These are phyloP conservation scores for Eupithecia pulchellata DNA, from an alignment of 2,888 invertebrate genomes.

Conservation along the genomic window DNA sequence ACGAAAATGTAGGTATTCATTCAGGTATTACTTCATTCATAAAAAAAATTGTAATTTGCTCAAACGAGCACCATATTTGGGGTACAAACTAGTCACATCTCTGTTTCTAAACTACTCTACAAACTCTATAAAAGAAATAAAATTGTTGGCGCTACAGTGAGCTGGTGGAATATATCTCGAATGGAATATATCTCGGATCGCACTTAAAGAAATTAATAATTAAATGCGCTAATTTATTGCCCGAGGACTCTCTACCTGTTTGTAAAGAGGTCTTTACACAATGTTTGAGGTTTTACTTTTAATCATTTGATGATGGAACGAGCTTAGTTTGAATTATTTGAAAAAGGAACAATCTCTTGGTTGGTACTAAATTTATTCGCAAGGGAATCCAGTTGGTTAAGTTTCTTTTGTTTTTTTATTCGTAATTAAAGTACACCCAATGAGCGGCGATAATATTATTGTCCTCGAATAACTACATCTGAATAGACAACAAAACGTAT, in stretches of 20 bases:
- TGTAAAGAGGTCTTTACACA: slow-evolving; percentile 28
- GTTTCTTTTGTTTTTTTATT: too few relatives aligned
- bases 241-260: slow-evolving; percentile 47
- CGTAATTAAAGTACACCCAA: too few relatives aligned
- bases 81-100: slow-evolving; percentile 16
- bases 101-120: slow-evolving; percentile 58
- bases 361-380: too few relatives aligned
- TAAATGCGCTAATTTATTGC: slow-evolving; percentile 81
- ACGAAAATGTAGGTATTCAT: not conserved
- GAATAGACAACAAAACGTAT: not conserved
- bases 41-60: not conserved
- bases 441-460: too few relatives aligned
- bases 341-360: not conserved
- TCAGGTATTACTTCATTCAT: too few relatives aligned
- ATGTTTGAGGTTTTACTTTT: not conserved
- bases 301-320: not conserved
- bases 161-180: slow-evolving; percentile 61
- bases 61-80: not conserved
- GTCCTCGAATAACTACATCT: too few relatives aligned
- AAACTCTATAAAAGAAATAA: slow-evolving; percentile 76
- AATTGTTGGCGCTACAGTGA: slow-evolving; percentile 80
- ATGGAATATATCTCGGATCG: slow-evolving; percentile 78
- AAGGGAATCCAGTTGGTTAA: too few relatives aligned
- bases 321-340: not conserved
- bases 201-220: slow-evolving; percentile 82